Evolutionary conservation across 2,888 invertebrate genomes (phyloP).

Genomic region (Acanthosepion lycidas): DNA sequence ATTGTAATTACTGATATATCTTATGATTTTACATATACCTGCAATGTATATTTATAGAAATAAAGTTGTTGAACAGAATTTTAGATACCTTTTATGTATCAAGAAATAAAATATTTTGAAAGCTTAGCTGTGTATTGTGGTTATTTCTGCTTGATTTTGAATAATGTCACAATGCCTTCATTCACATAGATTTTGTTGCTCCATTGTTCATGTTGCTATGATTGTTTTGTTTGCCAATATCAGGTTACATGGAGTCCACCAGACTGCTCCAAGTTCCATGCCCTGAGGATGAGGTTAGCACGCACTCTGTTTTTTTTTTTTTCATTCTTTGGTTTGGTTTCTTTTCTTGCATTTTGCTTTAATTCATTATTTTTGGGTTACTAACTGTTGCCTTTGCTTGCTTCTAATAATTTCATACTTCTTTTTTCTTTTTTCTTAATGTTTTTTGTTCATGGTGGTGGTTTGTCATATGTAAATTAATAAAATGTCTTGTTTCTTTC

Average conservation of each 20-base stretch:
- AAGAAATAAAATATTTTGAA: not conserved
- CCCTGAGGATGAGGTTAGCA: slow-evolving; percentile 46
- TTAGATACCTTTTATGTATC: not conserved
- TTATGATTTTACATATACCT: not conserved
- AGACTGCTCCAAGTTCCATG: slow-evolving; percentile 46
- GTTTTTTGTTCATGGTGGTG: not conserved
- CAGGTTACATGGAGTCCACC: slow-evolving; percentile 46
- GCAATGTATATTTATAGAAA: not conserved
- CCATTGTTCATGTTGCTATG: slow-evolving; percentile 46
- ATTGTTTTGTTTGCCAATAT: slow-evolving; percentile 47
- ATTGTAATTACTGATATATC: not conserved
- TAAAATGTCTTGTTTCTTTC: slow-evolving; percentile 14
- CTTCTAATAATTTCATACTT: not conserved
- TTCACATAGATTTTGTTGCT: slow-evolving; percentile 42
- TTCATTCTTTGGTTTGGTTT: not conserved
- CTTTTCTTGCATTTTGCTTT: slow-evolving; percentile 33
- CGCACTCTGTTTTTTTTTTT: slow-evolving; percentile 34
- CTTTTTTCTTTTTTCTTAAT: not conserved
- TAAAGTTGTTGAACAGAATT: not conserved
- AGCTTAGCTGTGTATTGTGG: not conserved
- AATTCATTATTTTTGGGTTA: slow-evolving; percentile 1
- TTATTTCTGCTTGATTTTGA: not conserved
- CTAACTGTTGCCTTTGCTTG: slow-evolving; percentile 33
- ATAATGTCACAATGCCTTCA: slow-evolving; percentile 4
- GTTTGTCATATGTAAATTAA: not conserved